Percentiles rank a stretch among this genome's conserved stretches.
Evolutionary conservation across 2,797 vertebrate genomes (phyloP).

Genomic region (Hipposideros larvatus): DNA sequence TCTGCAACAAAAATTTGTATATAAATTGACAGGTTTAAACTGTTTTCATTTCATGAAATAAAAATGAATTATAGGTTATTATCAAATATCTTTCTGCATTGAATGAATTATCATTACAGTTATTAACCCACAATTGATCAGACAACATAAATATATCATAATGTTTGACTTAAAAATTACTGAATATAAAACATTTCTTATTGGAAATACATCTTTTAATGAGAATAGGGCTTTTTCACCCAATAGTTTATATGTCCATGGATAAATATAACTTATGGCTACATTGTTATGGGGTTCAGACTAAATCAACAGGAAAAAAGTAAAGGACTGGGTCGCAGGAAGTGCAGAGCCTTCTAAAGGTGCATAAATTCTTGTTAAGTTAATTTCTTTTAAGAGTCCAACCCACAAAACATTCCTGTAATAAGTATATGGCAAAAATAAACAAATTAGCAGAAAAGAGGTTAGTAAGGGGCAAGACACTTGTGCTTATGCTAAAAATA

Average conservation of each 20-base stretch:
- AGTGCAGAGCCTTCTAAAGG: neutral
- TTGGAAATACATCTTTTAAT: conserved; percentile 9
- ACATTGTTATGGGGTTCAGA: neutral
- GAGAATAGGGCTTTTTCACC: neutral
- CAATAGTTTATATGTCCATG: neutral
- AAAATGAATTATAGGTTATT: conserved; percentile 3
- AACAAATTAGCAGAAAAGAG: conserved; percentile 21
- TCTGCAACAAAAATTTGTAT: neutral
- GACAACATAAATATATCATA: neutral
- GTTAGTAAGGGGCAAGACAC: neutral
- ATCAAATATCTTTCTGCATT: neutral
- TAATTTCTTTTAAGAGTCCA: neutral
- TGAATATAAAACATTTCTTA: neutral
- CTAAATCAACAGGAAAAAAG: neutral
- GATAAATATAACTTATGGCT: neutral
- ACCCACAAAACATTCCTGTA: neutral
- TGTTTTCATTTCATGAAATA: conserved; percentile 5
- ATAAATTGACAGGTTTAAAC: neutral
- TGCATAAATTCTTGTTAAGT: neutral
- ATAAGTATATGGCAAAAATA: neutral
- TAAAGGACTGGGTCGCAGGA: neutral
- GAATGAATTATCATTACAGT: neutral
- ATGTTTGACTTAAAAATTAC: neutral
- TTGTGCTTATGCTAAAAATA: neutral
- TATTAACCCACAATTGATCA: conserved; percentile 1